Evolutionary conservation across 1,140 invertebrate species (phyloP).

Genomic region (Caenorhabditis remanei): DNA sequence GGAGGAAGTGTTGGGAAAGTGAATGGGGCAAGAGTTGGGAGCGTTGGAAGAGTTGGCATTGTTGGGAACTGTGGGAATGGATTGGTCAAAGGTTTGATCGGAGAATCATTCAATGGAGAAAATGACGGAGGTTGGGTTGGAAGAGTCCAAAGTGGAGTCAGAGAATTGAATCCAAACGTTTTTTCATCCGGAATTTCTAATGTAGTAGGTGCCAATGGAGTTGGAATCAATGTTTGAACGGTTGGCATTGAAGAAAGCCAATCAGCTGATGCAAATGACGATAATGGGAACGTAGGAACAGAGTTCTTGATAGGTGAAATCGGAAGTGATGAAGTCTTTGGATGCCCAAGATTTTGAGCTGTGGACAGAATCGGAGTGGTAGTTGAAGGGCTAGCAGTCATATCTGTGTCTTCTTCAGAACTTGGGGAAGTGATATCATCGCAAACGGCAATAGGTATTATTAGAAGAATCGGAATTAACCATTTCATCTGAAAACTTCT

Average conservation of each 20-base stretch:
- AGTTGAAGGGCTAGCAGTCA: slow-evolving; percentile 15
- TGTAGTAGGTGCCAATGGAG: neutral
- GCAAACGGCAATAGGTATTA: neutral
- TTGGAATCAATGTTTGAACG: slow-evolving; percentile 24
- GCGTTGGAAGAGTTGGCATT: slow-evolving; percentile 39
- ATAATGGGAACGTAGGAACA: slow-evolving; percentile 27
- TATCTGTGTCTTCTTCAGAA: slow-evolving; percentile 34
- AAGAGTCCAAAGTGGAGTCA: slow-evolving; percentile 16
- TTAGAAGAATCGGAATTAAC: neutral
- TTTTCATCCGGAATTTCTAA: slow-evolving; percentile 18
- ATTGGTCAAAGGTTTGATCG: slow-evolving; percentile 8
- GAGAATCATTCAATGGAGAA: neutral
- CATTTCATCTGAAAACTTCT: slow-evolving; percentile 7
- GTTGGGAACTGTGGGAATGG: neutral
- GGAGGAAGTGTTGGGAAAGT: slow-evolving; percentile 53
- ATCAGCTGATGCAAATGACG: neutral
- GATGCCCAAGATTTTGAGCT: neutral
- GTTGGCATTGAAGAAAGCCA: slow-evolving; percentile 40
- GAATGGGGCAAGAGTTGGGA: slow-evolving; percentile 41
- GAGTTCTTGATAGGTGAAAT: neutral
- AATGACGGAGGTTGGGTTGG: slow-evolving; percentile 2
- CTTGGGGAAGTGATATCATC: neutral
- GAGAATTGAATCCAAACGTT: slow-evolving; percentile 8
- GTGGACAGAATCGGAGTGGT: slow-evolving; percentile 4
- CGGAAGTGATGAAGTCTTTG: neutral